phyloP scores from a whole-genome alignment of 2,113 vertebrate genomes.

The Microcebus lehilahytsara region DNA sequence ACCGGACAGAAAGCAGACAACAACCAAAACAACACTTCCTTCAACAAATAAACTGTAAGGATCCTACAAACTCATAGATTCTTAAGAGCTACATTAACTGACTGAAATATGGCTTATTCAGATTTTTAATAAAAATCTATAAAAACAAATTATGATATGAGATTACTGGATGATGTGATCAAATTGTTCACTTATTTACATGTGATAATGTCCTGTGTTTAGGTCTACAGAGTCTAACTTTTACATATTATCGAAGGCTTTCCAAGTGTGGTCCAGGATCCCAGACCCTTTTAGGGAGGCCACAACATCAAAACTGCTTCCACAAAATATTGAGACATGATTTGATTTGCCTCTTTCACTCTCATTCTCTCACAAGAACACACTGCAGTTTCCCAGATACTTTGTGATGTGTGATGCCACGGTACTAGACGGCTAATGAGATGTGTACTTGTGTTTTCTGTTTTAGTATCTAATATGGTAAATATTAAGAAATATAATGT shows the following conservation, averaged over 20 bases:
- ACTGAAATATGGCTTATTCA: neutral
- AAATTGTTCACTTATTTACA: neutral
- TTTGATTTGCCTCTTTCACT: neutral
- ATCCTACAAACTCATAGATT: neutral
- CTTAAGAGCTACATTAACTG: neutral
- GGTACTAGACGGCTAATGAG: neutral
- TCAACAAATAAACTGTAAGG: conserved; percentile 17
- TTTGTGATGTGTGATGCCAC: neutral
- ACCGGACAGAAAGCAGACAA: neutral
- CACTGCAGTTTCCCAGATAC: neutral
- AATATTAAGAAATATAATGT: neutral
- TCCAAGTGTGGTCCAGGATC: neutral
- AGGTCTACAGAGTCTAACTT: neutral
- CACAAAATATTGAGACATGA: neutral
- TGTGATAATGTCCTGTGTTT: neutral
- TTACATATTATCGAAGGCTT: neutral
- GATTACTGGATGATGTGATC: neutral
- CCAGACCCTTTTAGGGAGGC: neutral
- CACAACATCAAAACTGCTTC: neutral
- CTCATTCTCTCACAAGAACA: neutral
- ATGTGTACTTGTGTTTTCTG: neutral
- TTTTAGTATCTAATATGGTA: neutral
- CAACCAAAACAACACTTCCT: neutral
- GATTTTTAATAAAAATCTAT: neutral
- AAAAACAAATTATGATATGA: neutral